These are phyloP conservation scores for Lasius platythorax DNA, from an alignment of 2,888 invertebrate genomes.

Conservation along the genomic window DNA sequence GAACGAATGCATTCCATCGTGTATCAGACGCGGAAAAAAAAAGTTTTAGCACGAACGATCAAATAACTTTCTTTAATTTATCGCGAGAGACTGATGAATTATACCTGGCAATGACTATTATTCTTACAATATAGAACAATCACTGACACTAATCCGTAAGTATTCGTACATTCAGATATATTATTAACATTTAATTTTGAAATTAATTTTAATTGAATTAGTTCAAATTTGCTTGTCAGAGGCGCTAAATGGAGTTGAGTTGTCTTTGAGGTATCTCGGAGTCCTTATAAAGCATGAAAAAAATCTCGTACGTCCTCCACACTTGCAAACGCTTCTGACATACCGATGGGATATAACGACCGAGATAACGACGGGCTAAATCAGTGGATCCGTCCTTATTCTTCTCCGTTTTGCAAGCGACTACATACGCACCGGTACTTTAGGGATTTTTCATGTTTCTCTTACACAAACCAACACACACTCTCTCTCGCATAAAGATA, in stretches of 20 bases:
- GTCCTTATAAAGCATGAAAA: constrained; percentile 16
- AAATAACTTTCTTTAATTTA: constrained; percentile 22
- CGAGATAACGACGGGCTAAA: constrained; percentile 27
- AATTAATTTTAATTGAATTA: not conserved
- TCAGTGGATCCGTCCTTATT: constrained; percentile 42
- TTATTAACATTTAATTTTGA: not conserved
- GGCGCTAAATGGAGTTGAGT: not conserved
- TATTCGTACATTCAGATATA: not conserved
- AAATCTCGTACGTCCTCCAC: constrained; percentile 40
- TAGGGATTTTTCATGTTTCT: constrained; percentile 61
- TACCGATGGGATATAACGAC: constrained; percentile 37
- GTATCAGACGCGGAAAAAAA: constrained; percentile 1
- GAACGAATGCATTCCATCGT: constrained; percentile 12
- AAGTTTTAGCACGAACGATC: not conserved
- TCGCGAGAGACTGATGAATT: constrained; percentile 2
- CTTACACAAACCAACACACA: constrained; percentile 4
- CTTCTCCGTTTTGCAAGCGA: constrained; percentile 36
- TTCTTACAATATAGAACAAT: not conserved
- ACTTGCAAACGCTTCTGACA: constrained; percentile 42
- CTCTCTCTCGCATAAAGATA: constrained; percentile 56
- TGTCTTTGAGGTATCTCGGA: not conserved
- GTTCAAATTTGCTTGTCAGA: not conserved
- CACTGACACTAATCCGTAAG: not conserved
- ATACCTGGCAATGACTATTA: not conserved
- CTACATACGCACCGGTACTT: constrained; percentile 44